Evolutionary conservation across 1,140 invertebrate genomes (phyloP).

Genomic region (Caenorhabditis elegans): WBcel235 BX284606.5:14843001-14843500

Average conservation of each 20-base stretch:
- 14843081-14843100: conserved; percentile 25
- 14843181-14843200: not conserved
- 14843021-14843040: not conserved
- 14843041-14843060: conserved; percentile 1
- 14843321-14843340: not conserved
- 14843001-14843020: not conserved
- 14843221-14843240: conserved; percentile 29
- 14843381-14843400: too few species aligned
- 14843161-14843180: conserved; percentile 23
- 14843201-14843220: not conserved
- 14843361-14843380: too few species aligned
- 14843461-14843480: not conserved
- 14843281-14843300: not conserved
- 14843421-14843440: not conserved
- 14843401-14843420: conserved; percentile 1
- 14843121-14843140: conserved; percentile 20
- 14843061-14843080: not conserved
- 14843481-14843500: not conserved
- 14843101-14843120: conserved; percentile 16
- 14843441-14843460: conserved; percentile 17
- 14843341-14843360: not conserved
- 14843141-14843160: conserved; percentile 31
- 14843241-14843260: conserved; percentile 30
- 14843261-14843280: not conserved
- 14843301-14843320: too few species aligned